Conservation (phyloP, 2,113 vertebrate species). For the Camelus bactrianus region DNA sequence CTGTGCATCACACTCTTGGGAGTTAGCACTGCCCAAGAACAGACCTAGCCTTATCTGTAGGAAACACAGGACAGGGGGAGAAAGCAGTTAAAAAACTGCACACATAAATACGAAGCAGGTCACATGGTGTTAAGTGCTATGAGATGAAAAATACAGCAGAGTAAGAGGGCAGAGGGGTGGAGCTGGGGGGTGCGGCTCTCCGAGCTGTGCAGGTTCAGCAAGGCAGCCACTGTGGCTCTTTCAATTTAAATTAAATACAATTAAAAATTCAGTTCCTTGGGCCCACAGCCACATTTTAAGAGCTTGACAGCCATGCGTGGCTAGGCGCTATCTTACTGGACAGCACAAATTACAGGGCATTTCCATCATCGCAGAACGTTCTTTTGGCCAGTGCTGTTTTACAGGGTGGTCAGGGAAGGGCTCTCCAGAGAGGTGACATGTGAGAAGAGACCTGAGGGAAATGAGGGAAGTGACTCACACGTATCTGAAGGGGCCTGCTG, state of each 20-base stretch:
- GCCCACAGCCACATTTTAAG: not conserved
- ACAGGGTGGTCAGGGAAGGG: not conserved
- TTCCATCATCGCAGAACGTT: not conserved
- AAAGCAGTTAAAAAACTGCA: not conserved
- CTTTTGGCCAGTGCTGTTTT: not conserved
- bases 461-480: not conserved
- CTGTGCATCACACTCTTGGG: rapidly evolving
- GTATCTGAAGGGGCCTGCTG: not conserved
- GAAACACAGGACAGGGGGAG: not conserved
- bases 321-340: not conserved
- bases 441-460: not conserved
- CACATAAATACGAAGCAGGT: not conserved
- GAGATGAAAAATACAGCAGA: not conserved
- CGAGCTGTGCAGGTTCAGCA: not conserved
- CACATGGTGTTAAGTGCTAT: not conserved
- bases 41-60: not conserved
- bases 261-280: not conserved
- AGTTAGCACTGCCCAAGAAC: not conserved
- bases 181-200: not conserved
- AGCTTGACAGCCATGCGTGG: not conserved
- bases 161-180: not conserved
- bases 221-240: not conserved
- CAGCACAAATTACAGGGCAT: not conserved
- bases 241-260: not conserved
- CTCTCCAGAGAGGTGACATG: not conserved